Evolutionary conservation across 2,888 invertebrate genomes (phyloP).

Genomic region (Drosophila kanekoi): DNA sequence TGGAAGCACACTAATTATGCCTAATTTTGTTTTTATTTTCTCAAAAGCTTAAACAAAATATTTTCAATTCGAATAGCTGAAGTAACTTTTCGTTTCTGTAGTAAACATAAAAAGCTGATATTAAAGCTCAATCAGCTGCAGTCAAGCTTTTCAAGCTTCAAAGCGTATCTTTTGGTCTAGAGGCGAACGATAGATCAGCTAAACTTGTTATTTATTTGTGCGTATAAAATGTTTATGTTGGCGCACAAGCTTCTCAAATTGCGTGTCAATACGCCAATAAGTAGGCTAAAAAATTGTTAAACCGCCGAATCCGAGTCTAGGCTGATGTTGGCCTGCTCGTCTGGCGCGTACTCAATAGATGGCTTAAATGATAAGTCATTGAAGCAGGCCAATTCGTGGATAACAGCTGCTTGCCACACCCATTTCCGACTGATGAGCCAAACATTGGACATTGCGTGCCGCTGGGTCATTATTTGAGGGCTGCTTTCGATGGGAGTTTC

Average conservation of each 20-base stretch:
- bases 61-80: too few species aligned
- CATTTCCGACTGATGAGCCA: slow-evolving; percentile 13
- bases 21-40: too few species aligned
- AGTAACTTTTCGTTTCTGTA: too few species aligned
- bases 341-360: slow-evolving; percentile 26
- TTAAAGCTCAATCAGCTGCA: too few species aligned
- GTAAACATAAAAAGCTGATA: too few species aligned
- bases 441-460: slow-evolving; percentile 63
- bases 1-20: too few species aligned
- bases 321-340: slow-evolving; percentile 1
- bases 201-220: slow-evolving; percentile 37
- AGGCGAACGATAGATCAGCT: neutral
- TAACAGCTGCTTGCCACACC: slow-evolving; percentile 31
- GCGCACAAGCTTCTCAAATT: slow-evolving; percentile 50
- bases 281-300: slow-evolving; percentile 29
- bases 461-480: slow-evolving; percentile 62
- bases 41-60: too few species aligned
- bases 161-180: slow-evolving; percentile 11
- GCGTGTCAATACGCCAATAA: slow-evolving; percentile 56
- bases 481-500: slow-evolving; percentile 21
- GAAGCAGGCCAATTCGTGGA: slow-evolving; percentile 42
- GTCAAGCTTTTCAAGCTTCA: neutral
- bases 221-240: slow-evolving; percentile 62
- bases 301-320: neutral
- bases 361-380: slow-evolving; percentile 59